These are phyloP conservation scores for Scaeva pyrastri DNA, from an alignment of 2,888 invertebrate genomes.

Conservation along the genomic window DNA sequence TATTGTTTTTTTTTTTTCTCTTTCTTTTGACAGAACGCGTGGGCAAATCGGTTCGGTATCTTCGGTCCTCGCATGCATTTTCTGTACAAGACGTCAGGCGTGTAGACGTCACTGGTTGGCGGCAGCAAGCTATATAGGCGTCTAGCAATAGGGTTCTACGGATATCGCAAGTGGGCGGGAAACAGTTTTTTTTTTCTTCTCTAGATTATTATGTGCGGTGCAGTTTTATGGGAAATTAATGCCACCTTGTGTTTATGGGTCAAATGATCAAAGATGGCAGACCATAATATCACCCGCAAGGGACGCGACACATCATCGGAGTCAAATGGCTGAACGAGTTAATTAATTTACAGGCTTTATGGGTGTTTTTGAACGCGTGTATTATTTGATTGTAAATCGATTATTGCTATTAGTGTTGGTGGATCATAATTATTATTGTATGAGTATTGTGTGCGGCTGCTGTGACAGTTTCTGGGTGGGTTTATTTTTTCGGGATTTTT, in stretches of 20 bases:
- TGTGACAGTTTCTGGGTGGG: slow-evolving; percentile 17
- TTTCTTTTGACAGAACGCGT: slow-evolving; percentile 38
- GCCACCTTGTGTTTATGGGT: slow-evolving; percentile 51
- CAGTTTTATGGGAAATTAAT: slow-evolving; percentile 72
- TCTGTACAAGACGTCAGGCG: too few species aligned
- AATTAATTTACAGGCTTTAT: slow-evolving; percentile 65
- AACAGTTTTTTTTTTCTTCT: slow-evolving; percentile 62
- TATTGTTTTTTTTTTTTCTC: neutral
- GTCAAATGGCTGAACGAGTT: slow-evolving; percentile 50
- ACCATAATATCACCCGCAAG: neutral
- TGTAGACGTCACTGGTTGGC: too few species aligned
- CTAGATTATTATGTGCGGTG: slow-evolving; percentile 54
- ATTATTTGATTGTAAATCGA: slow-evolving; percentile 47
- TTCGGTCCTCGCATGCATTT: too few species aligned
- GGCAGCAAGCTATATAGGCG: neutral
- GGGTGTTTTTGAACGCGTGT: slow-evolving; percentile 37
- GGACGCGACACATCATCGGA: neutral
- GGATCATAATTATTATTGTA: slow-evolving; percentile 33
- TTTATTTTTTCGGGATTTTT: neutral
- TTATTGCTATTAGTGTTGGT: slow-evolving; percentile 57
- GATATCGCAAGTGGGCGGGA: slow-evolving; percentile 55
- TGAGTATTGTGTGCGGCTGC: slow-evolving; percentile 37
- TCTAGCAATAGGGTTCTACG: neutral
- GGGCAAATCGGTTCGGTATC: slow-evolving; percentile 31
- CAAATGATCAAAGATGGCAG: slow-evolving; percentile 8